Base-by-base conservation (phyloP, 2,113 vertebrate genomes). In the Carollia perspicillata region DNA sequence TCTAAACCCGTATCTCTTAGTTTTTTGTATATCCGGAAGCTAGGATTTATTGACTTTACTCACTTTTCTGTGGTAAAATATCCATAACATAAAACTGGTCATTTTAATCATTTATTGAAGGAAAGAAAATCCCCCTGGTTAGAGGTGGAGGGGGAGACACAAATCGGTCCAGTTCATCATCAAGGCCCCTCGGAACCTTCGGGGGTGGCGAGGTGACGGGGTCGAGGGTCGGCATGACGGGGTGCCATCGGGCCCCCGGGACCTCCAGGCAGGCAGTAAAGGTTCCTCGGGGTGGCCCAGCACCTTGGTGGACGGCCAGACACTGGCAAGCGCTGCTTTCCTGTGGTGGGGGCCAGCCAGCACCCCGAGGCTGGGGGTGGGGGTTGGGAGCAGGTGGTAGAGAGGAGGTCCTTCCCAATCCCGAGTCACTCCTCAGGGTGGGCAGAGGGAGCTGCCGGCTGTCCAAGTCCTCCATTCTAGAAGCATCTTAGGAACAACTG, bases 401-500 rank as follows among this genome's bases (percentile, higher is more conserved):
- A 23, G n/a, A 35, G 37, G 20, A 18, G 26, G 4, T 60, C 58
- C 87, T 49, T 63, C 30, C 11, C 58, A n/a, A 35, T 20, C 66
- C 18, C 35, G 12, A 51, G 60, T 16, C 81, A 3, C 49, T 18
- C 83, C n/a, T 58, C 7, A 33, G 49, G 14, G 69, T 4, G 2
- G n/a, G 23, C 22, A 2, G 77, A 51, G 65, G 28, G 37, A n/a
- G 55, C 60, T 42, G 6, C 6, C 3, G 1, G 42, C 58, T 30
- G 30, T 7, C 44, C 4, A 0, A 0, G 20, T 47, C 30, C 58
- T 4, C 23, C 35, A 8, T 28, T 28, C 2, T 13, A 40, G 74
- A 49, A 58, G 30, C 3, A 2, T 1, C 8, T 26, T 55, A 55
- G 26, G 37, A 8, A 22, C 0, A 0, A 1, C 13, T 9, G 55